phyloP scores from a whole-genome alignment of 2,113 vertebrate genomes.

The Mastomys natalensis region DNA sequence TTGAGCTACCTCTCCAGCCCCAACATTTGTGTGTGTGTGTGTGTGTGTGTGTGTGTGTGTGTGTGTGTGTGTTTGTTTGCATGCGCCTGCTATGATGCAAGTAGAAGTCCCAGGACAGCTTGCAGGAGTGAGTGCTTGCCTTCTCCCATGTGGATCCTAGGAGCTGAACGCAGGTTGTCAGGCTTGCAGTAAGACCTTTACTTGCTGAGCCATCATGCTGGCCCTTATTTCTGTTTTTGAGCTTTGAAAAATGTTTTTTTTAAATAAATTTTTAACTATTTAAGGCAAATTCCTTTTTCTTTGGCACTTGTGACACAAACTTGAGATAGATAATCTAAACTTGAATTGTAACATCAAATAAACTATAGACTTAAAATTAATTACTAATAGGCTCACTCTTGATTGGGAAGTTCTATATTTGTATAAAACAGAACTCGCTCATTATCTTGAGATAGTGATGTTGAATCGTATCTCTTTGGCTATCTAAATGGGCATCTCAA shows the following conservation, averaged over 20 bases:
- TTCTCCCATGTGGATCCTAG: neutral
- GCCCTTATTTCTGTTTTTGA: neutral
- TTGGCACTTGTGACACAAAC: slow-evolving; percentile 17
- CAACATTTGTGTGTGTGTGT: neutral
- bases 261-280: slow-evolving; percentile 38
- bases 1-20: neutral
- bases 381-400: slow-evolving; percentile 14
- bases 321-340: slow-evolving; percentile 7
- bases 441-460: slow-evolving; percentile 51
- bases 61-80: neutral
- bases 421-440: slow-evolving; percentile 34
- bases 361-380: slow-evolving; percentile 45
- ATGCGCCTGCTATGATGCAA: neutral
- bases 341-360: slow-evolving; percentile 20
- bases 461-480: neutral
- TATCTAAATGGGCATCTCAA: slow-evolving; percentile 24
- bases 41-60: neutral
- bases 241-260: slow-evolving; percentile 18
- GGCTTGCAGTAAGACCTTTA: neutral
- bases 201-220: neutral
- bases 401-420: slow-evolving; percentile 40
- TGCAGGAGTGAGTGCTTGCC: neutral
- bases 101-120: neutral
- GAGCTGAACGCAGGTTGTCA: neutral
- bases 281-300: slow-evolving; percentile 44